Percentiles rank a stretch among this genome's conserved stretches.
phyloP scores from a whole-genome alignment of 2,888 invertebrate species.

The Copidosoma aretas region DNA sequence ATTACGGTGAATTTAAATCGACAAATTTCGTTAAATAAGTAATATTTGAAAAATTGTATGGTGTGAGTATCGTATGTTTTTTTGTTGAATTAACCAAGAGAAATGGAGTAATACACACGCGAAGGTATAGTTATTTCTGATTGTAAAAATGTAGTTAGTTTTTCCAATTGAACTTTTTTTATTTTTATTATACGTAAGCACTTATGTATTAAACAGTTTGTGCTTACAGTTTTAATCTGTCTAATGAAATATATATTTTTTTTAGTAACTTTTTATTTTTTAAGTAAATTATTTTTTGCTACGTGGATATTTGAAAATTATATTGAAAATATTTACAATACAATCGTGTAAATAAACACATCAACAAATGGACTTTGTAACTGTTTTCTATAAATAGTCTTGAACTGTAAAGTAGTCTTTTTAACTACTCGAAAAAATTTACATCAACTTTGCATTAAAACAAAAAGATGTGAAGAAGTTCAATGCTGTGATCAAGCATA shows the following conservation, averaged over 20 bases:
- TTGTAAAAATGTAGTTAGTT: slow-evolving; percentile 38
- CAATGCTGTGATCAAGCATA: slow-evolving; percentile 40
- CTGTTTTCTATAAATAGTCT: slow-evolving; percentile 25
- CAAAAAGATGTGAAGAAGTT: slow-evolving; percentile 17
- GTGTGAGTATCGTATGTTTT: neutral
- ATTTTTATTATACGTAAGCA: slow-evolving; percentile 28
- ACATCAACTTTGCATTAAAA: slow-evolving; percentile 17
- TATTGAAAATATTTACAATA: slow-evolving; percentile 19
- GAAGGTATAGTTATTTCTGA: slow-evolving; percentile 23
- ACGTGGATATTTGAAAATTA: slow-evolving; percentile 31
- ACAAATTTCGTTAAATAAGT: neutral
- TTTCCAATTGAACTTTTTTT: slow-evolving; percentile 27
- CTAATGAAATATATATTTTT: slow-evolving; percentile 22
- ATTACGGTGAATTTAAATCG: neutral
- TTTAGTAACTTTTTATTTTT: slow-evolving; percentile 34
- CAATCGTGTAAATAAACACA: slow-evolving; percentile 32
- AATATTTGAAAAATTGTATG: neutral
- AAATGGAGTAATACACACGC: slow-evolving; percentile 12
- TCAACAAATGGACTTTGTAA: slow-evolving; percentile 21
- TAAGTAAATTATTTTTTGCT: slow-evolving; percentile 40
- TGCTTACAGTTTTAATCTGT: slow-evolving; percentile 34
- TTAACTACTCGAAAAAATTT: slow-evolving; percentile 30
- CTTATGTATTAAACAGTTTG: slow-evolving; percentile 7
- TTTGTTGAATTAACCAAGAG: slow-evolving; percentile 26
- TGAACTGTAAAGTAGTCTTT: slow-evolving; percentile 35